These are phyloP conservation scores for Lutjanus argentimaculatus DNA, from an alignment of 2,797 vertebrate genomes.

Conservation along the genomic window DNA sequence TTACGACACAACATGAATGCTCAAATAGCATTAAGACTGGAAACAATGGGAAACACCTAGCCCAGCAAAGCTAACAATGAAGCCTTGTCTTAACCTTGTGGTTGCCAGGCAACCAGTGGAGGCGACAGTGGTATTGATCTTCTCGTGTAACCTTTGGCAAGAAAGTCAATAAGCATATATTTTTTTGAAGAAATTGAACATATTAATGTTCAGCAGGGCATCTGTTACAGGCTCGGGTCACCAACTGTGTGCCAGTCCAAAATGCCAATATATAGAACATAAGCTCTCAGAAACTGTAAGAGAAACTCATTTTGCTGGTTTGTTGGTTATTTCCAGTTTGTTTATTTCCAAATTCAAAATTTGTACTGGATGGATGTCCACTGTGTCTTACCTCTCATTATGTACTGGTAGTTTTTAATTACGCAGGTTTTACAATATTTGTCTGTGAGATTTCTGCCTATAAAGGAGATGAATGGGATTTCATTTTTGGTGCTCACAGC, in stretches of 20 bases:
- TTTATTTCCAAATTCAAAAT: neutral
- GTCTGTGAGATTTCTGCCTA: neutral
- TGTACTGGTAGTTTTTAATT: neutral
- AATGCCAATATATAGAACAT: too few species aligned
- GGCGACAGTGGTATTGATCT: too few species aligned
- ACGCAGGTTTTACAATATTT: neutral
- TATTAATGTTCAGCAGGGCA: too few species aligned
- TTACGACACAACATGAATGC: too few species aligned
- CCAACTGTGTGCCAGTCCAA: too few species aligned
- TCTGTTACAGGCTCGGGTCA: neutral
- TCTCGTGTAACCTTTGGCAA: too few species aligned
- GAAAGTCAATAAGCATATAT: too few species aligned
- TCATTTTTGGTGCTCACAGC: too few species aligned
- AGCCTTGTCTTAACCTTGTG: neutral
- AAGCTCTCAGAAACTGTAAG: too few species aligned
- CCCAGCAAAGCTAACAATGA: neutral
- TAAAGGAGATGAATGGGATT: neutral
- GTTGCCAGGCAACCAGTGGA: too few species aligned
- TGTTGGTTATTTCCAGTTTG: neutral
- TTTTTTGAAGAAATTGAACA: too few species aligned
- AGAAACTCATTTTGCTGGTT: constrained; percentile 5
- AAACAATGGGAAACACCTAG: neutral
- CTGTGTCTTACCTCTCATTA: too few species aligned
- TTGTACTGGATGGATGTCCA: neutral
- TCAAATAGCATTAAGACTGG: neutral